Percentiles rank a stretch among this genome's conserved stretches.
Conservation (phyloP, 2,888 invertebrate genomes). For the Lacanobia oleracea region DNA sequence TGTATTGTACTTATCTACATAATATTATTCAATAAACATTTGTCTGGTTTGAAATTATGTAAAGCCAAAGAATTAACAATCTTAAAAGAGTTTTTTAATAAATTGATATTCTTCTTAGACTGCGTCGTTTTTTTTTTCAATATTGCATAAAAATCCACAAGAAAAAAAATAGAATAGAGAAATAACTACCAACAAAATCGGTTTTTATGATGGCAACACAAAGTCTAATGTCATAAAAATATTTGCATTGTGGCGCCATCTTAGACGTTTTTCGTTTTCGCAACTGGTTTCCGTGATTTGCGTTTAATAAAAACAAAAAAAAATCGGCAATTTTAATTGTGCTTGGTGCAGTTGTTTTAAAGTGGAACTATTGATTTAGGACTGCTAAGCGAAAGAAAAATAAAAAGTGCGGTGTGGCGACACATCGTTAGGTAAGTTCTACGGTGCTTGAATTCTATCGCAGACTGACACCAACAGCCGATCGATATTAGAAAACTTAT, state of each 20-base stretch:
- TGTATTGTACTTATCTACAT: neutral
- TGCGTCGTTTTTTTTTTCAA: slow-evolving; percentile 23
- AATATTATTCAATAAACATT: neutral
- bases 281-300: slow-evolving; percentile 72
- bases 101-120: slow-evolving; percentile 29
- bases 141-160: no score
- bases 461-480: slow-evolving; percentile 76
- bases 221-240: slow-evolving; percentile 57
- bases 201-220: slow-evolving; percentile 46
- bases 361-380: slow-evolving; percentile 55
- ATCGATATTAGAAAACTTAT: slow-evolving; percentile 85
- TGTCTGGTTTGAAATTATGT: slow-evolving; percentile 2
- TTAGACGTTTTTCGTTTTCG: slow-evolving; percentile 68
- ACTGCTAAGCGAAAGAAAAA: slow-evolving; percentile 34
- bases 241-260: slow-evolving; percentile 72
- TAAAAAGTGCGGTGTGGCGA: slow-evolving; percentile 56
- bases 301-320: slow-evolving; percentile 68
- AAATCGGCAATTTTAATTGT: slow-evolving; percentile 63
- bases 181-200: slow-evolving; percentile 26
- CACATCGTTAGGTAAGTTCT: slow-evolving; percentile 64
- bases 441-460: slow-evolving; percentile 60
- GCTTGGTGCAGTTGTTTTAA: slow-evolving; percentile 63
- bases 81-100: slow-evolving; percentile 11
- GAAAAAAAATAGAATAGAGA: neutral
- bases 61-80: slow-evolving; percentile 33